Evolutionary conservation across 2,113 vertebrate genomes (phyloP).

Genomic region (Seriola dumerili): DNA sequence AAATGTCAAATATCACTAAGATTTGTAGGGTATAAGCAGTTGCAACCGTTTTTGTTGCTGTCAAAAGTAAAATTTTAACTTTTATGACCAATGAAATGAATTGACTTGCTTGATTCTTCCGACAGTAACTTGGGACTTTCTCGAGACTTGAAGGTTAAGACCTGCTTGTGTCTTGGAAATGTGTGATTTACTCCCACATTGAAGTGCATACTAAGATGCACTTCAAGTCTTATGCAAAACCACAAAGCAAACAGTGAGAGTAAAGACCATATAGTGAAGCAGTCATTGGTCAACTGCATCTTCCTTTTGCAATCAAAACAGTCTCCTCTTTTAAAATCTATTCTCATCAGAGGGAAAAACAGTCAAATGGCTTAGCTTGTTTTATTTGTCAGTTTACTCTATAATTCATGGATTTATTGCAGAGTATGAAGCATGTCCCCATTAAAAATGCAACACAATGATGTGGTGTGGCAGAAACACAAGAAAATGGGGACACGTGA

Average conservation of each 20-base stretch:
- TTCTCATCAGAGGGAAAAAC: conserved; percentile 14
- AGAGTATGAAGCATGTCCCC: conserved; percentile 58
- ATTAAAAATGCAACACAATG: conserved; percentile 74
- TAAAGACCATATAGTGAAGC: conserved; percentile 2
- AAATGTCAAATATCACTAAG: too few species aligned
- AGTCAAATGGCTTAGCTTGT: conserved; percentile 50
- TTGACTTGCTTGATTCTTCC: too few species aligned
- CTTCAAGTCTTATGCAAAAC: conserved; percentile 27
- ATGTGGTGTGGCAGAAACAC: conserved; percentile 58
- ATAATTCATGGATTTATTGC: conserved; percentile 74
- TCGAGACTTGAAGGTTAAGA: too few species aligned
- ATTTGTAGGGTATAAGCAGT: too few species aligned
- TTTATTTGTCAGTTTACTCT: conserved; percentile 70
- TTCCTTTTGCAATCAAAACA: conserved; percentile 32
- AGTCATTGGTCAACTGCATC: neutral
- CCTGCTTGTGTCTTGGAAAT: too few species aligned
- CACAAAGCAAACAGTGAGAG: conserved; percentile 28
- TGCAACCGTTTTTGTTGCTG: too few species aligned
- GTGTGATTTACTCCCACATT: too few species aligned
- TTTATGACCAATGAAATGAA: too few species aligned
- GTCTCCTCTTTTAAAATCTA: conserved; percentile 22
- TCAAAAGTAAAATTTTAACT: too few species aligned
- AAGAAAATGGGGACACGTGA: conserved; percentile 51
- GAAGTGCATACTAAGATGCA: conserved; percentile 5
- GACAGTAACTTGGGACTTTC: too few species aligned